These are phyloP conservation scores for Cladopsammia gracilis DNA, from an alignment of 64 coral and sea anemone species.

Conservation along the genomic window DNA sequence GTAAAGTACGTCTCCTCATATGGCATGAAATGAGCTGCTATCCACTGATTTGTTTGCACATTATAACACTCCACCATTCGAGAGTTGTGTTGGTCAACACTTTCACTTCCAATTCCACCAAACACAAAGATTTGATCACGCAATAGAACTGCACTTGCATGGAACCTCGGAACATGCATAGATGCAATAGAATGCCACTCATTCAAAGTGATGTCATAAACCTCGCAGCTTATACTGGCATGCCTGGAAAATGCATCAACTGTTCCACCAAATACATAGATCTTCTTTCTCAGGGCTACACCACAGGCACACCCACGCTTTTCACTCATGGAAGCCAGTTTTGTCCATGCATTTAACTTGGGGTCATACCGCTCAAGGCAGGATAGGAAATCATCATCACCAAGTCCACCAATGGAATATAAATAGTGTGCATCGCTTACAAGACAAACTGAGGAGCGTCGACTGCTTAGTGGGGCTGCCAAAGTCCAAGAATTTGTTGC, in stretches of 20 bases:
- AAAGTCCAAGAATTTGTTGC: slow-evolving; percentile 66
- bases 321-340: slow-evolving; percentile 64
- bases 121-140: slow-evolving; percentile 69
- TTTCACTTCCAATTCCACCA: slow-evolving; percentile 84
- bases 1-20: slow-evolving; percentile 85
- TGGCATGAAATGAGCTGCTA: slow-evolving; percentile 46
- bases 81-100: slow-evolving; percentile 40
- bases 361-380: slow-evolving; percentile 68
- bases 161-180: slow-evolving; percentile 79
- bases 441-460: slow-evolving; percentile 50
- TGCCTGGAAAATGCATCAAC: slow-evolving; percentile 72
- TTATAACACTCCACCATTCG: slow-evolving; percentile 81
- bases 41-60: slow-evolving; percentile 70
- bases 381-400: slow-evolving; percentile 67
- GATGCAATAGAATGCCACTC: slow-evolving; percentile 72
- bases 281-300: slow-evolving; percentile 52
- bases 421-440: slow-evolving; percentile 51
- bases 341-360: slow-evolving; percentile 60
- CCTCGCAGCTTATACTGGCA: slow-evolving; percentile 60
- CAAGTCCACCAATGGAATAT: slow-evolving; percentile 71
- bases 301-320: slow-evolving; percentile 78
- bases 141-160: slow-evolving; percentile 69
- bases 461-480: slow-evolving; percentile 47
- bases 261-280: slow-evolving; percentile 83
- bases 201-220: slow-evolving; percentile 68